A percentile compares a stretch with the other conserved stretches of the same genome.
These are phyloP conservation scores for Apotomis turbidana DNA, from an alignment of 2,888 invertebrate genomes.

Conservation along the genomic window DNA sequence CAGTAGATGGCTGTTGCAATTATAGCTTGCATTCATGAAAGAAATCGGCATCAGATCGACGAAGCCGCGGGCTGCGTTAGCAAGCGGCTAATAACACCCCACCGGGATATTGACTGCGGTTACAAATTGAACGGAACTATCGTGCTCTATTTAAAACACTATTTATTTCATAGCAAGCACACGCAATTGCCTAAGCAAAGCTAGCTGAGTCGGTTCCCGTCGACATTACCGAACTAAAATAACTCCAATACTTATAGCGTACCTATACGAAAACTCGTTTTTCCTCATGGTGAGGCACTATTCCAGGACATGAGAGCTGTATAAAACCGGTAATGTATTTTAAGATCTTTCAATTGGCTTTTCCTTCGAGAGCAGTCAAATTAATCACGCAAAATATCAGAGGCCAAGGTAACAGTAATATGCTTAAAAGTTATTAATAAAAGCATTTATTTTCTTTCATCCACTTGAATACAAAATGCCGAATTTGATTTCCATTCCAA, in stretches of 20 bases:
- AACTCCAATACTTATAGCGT: neutral
- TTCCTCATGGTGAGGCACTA: neutral
- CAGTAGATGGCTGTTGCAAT: constrained; percentile 66
- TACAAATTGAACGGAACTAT: constrained; percentile 77
- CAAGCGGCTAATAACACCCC: constrained; percentile 77
- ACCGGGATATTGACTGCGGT: constrained; percentile 72
- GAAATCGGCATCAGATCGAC: constrained; percentile 75
- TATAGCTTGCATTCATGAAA: constrained; percentile 76
- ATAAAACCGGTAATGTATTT: neutral
- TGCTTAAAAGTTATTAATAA: neutral
- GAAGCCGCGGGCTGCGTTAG: constrained; percentile 67
- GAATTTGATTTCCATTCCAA: constrained; percentile 9
- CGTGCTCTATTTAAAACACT: constrained; percentile 70
- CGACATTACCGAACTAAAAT: neutral
- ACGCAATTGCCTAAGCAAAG: constrained; percentile 42
- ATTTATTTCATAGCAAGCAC: constrained; percentile 61
- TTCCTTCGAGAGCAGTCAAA: constrained; percentile 4
- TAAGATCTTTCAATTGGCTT: constrained; percentile 7
- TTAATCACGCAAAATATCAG: constrained; percentile 1
- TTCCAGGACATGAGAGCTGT: neutral
- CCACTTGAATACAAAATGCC: constrained; percentile 16
- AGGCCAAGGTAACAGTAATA: neutral
- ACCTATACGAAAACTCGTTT: neutral
- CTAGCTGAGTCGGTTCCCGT: neutral
- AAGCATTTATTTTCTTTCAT: constrained; percentile 8